Evolutionary conservation across 2,797 vertebrate species (phyloP).

Genomic region (Schizopygopsis pylzovi): DNA sequence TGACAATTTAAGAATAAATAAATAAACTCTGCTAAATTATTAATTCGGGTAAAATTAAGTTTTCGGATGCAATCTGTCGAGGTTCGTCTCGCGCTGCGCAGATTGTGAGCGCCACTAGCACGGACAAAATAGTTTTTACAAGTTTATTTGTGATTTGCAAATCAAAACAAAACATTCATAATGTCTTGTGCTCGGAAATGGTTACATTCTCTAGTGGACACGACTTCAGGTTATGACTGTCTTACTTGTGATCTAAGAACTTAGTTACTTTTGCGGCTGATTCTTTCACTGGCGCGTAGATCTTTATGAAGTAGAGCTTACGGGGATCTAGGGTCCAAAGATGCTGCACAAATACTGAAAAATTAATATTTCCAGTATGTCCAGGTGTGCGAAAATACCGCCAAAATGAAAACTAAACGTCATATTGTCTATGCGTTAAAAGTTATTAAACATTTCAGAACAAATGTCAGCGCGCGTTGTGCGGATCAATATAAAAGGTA

Average conservation of each 20-base stretch:
- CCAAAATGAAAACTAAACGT: neutral
- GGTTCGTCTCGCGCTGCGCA: neutral
- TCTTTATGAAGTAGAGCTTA: neutral
- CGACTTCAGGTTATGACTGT: neutral
- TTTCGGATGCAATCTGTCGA: neutral
- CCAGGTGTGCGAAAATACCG: neutral
- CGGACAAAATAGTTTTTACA: neutral
- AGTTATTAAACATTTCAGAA: slow-evolving; percentile 20
- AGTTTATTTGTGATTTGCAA: neutral
- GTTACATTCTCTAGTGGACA: neutral
- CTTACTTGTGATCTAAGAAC: neutral
- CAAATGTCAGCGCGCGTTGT: neutral
- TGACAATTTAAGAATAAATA: neutral
- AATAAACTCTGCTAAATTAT: neutral
- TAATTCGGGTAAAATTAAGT: neutral
- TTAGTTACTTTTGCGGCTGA: neutral
- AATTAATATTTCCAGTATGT: neutral
- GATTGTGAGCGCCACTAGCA: neutral
- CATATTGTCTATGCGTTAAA: neutral
- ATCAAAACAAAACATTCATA: neutral
- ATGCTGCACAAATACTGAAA: neutral
- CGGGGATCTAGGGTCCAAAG: too few relatives aligned
- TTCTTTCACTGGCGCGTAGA: neutral
- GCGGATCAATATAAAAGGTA: neutral
- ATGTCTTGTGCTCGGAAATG: neutral